These are phyloP conservation scores for Lineus longissimus DNA, from an alignment of 1,140 invertebrate genomes.

Conservation along the genomic window DNA sequence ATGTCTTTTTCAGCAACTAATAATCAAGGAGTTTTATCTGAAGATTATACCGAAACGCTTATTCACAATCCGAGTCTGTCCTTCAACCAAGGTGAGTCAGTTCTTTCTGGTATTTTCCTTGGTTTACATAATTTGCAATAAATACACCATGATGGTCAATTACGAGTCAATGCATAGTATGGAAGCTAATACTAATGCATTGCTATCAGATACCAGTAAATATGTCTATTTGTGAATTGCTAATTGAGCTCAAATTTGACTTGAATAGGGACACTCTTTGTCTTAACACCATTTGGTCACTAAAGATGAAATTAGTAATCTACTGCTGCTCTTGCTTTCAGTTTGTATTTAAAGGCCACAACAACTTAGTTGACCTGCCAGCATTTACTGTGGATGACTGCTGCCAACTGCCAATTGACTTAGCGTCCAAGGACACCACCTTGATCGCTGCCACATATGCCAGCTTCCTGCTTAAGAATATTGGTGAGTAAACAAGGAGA, in stretches of 20 bases:
- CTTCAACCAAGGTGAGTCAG: constrained; percentile 74
- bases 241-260: no score
- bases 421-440: constrained; percentile 78
- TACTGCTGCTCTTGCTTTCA: constrained; percentile 36
- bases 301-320: no score
- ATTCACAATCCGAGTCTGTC: constrained; percentile 87
- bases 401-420: constrained; percentile 77
- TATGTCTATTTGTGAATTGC: no score
- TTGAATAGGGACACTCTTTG: no score
- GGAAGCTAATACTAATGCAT: no score
- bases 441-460: constrained; percentile 90
- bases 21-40: constrained; percentile 86
- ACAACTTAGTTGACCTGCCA: constrained; percentile 53
- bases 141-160: no score
- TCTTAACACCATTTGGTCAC: no score
- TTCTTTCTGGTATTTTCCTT: not conserved
- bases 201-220: no score
- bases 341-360: constrained; percentile 53
- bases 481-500: constrained; percentile 58
- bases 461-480: constrained; percentile 88
- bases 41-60: constrained; percentile 88
- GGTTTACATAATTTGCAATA: not conserved
- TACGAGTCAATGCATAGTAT: no score
- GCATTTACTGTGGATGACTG: constrained; percentile 83
- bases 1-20: constrained; percentile 67